Conservation (phyloP, 1,140 invertebrate genomes). For the Bombus consobrinus region DNA sequence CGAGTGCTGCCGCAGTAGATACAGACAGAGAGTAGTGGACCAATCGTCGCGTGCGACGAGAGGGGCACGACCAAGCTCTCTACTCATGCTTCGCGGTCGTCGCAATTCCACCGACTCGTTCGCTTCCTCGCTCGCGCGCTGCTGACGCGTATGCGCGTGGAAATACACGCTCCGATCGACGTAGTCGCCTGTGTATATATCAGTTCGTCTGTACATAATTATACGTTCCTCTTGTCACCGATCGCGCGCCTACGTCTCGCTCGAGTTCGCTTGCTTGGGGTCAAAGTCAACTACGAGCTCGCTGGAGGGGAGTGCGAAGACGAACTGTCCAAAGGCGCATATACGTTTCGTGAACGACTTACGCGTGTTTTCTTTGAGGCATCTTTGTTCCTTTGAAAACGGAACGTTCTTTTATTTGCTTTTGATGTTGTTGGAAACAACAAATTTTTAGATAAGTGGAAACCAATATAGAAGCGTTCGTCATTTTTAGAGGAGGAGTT, state of each 20-base stretch:
- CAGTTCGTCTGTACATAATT: slow-evolving; percentile 20
- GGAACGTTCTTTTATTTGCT: neutral
- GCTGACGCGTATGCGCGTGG: neutral
- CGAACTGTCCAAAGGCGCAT: neutral
- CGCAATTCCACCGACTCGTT: slow-evolving; percentile 59
- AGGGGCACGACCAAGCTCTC: slow-evolving; percentile 71
- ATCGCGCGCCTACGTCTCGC: slow-evolving; percentile 39
- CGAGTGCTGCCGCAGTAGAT: slow-evolving; percentile 37
- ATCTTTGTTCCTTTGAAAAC: neutral
- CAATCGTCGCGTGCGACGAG: slow-evolving; percentile 68
- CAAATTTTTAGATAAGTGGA: too few relatives aligned
- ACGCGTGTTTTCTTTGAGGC: neutral
- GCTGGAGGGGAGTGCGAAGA: neutral
- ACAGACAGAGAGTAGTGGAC: slow-evolving; percentile 47
- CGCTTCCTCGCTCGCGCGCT: neutral
- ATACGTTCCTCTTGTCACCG: slow-evolving; percentile 12
- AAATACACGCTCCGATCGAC: neutral
- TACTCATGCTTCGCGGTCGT: slow-evolving; percentile 36
- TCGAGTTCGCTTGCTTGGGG: slow-evolving; percentile 49
- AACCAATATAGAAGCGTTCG: too few relatives aligned
- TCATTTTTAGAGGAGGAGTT: neutral
- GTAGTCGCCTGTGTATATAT: neutral
- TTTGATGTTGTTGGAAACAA: neutral
- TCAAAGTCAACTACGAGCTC: slow-evolving; percentile 63
- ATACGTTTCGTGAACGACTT: neutral